Evolutionary conservation across 2,113 vertebrate genomes (phyloP).

Genomic region (Cyprinus carpio): DNA sequence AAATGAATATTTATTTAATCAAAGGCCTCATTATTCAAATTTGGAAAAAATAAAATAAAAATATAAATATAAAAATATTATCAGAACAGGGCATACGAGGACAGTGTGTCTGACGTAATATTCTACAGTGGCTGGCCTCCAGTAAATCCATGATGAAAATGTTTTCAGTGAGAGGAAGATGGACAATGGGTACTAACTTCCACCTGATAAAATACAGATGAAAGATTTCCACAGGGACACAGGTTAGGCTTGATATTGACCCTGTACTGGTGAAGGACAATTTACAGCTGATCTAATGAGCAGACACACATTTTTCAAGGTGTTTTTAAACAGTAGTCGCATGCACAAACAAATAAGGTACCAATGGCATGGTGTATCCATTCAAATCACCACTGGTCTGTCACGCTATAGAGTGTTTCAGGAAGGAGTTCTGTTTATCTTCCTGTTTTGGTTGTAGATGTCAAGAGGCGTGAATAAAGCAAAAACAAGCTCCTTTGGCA

Average conservation of each 20-base stretch:
- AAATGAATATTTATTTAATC: neutral
- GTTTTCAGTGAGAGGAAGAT: constrained; percentile 29
- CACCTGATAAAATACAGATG: constrained; percentile 25
- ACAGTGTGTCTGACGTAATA: neutral
- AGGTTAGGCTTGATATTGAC: constrained; percentile 5
- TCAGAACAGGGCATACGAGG: neutral
- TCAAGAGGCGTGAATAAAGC: constrained; percentile 36
- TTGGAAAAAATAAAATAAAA: neutral
- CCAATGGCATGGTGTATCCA: neutral
- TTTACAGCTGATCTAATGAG: constrained; percentile 4
- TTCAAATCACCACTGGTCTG: constrained; percentile 10
- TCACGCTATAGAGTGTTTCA: constrained; percentile 29
- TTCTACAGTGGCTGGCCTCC: neutral
- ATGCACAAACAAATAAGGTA: neutral
- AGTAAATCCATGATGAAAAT: constrained; percentile 34
- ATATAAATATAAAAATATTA: neutral
- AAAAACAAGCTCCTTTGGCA: constrained; percentile 37
- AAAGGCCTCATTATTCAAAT: neutral
- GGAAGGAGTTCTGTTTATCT: constrained; percentile 55
- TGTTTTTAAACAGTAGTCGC: constrained; percentile 1
- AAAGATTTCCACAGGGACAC: constrained; percentile 19
- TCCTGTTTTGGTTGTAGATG: constrained; percentile 65
- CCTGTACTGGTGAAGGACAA: neutral
- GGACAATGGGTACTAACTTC: constrained; percentile 18
- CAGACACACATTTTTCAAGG: neutral